Evolutionary conservation across 2,888 invertebrate genomes (phyloP).

Genomic region (Acrobasis repandana): DNA sequence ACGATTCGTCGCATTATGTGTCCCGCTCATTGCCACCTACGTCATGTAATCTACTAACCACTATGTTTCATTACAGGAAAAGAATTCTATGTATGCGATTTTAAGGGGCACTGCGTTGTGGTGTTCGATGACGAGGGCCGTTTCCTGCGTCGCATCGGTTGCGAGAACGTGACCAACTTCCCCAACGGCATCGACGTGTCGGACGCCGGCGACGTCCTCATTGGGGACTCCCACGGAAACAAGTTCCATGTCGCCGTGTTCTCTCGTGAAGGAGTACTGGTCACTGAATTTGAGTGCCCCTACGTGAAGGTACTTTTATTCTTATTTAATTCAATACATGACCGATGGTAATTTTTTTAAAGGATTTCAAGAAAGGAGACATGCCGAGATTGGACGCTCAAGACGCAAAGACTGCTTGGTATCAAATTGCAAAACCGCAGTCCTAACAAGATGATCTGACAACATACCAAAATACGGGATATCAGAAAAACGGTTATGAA

Average conservation of each 20-base stretch:
- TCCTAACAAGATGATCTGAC: too few species aligned
- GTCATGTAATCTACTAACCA: not conserved
- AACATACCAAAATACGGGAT: too few species aligned
- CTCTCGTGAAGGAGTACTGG: conserved; percentile 92
- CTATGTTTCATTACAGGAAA: conserved; percentile 84
- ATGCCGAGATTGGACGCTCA: too few species aligned
- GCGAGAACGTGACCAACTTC: conserved; percentile 97
- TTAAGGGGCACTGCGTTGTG: conserved; percentile 98
- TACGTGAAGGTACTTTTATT: conserved; percentile 91
- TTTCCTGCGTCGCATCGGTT: conserved; percentile 96
- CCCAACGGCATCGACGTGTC: conserved; percentile 99
- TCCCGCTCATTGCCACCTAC: too few species aligned
- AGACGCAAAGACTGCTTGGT: too few species aligned
- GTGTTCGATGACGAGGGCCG: conserved; percentile 96
- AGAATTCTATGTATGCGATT: conserved; percentile 98
- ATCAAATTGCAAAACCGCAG: too few species aligned
- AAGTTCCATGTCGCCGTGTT: conserved; percentile 98
- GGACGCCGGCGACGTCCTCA: conserved; percentile 97
- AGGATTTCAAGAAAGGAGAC: too few species aligned
- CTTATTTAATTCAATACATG: too few species aligned
- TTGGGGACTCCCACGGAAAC: conserved; percentile 98
- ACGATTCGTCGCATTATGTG: too few species aligned
- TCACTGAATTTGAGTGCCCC: conserved; percentile 98
- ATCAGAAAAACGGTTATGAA: too few species aligned
- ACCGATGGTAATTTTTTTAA: too few species aligned